Base-by-base conservation (phyloP, 2,797 vertebrate species). In the Anguilla anguilla region DNA sequence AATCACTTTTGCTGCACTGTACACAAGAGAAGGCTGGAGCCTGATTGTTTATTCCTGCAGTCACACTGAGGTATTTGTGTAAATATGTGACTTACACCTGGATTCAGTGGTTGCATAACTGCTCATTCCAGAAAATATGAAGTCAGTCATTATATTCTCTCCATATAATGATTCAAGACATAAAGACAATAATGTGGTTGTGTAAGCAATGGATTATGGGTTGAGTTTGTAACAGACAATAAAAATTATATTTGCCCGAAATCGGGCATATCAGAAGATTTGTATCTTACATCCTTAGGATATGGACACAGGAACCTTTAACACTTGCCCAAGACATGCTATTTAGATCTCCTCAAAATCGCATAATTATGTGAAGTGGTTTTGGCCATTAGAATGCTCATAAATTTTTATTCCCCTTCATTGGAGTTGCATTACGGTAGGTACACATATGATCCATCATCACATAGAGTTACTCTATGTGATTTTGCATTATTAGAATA, bases 281-380 rank as follows among this genome's bases (percentile, higher is more conserved):
- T 28, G 88, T 67, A 39, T 88, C 85, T 91, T 4, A 86, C 86
- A 89, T 90, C 55, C 81, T 77, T 25, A 86, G 57, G 86, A 55
- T 83, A 88, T 89, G 88, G 88, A 90, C 89, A 88, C 84, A 88
- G 86, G 84, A 91, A 91, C 86, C 85, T 39, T 77, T 15, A 64
- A 86, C 85, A 87, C 59, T 74, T 86, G 79, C 39, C 39, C 5
- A 46, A 79, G 25, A 72, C 3, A 46, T 79, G 77, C 77, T 83
- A 17, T 35, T 22, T 57, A 59, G 59, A 17, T 87, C 82, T 84
- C 49, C 77, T 88, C 57, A 81, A 85, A 91, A 90, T 89, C 87
- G 81, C 90, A 88, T 88, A 77, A 90, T 88, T 88, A 88, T 81
- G 51, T 72, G 6, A 25, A 61, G 87, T 61, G 9, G 51, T 39